Evolutionary conservation across 2,888 invertebrate genomes (phyloP).

Genomic region (Dysmachus trigonus): DNA sequence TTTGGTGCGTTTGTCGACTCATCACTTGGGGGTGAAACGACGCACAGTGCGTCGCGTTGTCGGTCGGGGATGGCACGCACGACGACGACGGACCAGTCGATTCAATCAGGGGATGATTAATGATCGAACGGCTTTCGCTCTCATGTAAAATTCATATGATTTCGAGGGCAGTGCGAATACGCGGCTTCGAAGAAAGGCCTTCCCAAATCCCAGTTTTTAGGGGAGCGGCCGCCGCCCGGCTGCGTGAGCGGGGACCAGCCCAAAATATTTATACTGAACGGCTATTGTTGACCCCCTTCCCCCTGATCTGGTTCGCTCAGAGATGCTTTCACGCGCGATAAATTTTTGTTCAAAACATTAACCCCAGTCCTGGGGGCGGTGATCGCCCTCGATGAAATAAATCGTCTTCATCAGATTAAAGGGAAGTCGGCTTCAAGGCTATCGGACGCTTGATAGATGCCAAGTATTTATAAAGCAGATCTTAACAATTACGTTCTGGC

Average conservation of each 20-base stretch:
- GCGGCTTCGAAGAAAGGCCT: background rate
- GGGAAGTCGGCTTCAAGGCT: background rate
- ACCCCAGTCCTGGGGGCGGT: slow-evolving; percentile 1
- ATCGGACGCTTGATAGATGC: background rate
- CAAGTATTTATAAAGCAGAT: no score
- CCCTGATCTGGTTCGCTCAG: slow-evolving; percentile 3
- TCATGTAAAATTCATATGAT: slow-evolving; percentile 40
- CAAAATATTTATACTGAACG: slow-evolving; percentile 50
- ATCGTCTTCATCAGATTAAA: background rate
- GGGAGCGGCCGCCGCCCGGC: background rate
- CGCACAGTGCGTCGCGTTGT: background rate
- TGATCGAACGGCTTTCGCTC: slow-evolving; percentile 21
- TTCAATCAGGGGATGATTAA: slow-evolving; percentile 42
- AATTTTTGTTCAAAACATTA: slow-evolving; percentile 51
- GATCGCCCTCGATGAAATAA: background rate
- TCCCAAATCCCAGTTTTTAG: background rate
- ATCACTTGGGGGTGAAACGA: slow-evolving; percentile 34
- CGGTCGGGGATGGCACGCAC: slow-evolving; percentile 21
- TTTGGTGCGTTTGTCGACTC: slow-evolving; percentile 35
- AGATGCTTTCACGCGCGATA: slow-evolving; percentile 51
- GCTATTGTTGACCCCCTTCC: slow-evolving; percentile 30
- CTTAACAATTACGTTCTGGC: no score
- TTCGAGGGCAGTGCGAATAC: background rate
- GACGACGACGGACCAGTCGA: background rate
- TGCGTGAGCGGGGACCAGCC: slow-evolving; percentile 17